These are phyloP conservation scores for Gymnobelideus leadbeateri DNA, from an alignment of 2,113 vertebrate genomes.

Conservation along the genomic window DNA sequence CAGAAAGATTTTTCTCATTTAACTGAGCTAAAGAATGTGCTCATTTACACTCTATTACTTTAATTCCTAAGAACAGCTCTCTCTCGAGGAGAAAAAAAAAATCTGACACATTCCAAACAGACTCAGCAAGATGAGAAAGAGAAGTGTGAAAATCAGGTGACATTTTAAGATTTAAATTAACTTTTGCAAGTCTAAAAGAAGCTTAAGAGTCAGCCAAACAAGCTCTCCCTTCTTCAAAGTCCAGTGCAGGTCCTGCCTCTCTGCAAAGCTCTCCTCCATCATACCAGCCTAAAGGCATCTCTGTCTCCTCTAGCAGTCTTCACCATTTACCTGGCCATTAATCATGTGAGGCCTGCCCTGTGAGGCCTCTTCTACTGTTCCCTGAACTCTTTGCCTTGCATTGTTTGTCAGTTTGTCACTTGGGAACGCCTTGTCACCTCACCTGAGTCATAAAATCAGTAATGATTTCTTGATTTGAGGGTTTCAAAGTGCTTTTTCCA, in stretches of 20 bases:
- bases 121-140: constrained; percentile 33
- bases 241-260: background rate
- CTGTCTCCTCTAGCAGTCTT: background rate
- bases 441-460: background rate
- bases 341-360: background rate
- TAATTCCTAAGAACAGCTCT: constrained; percentile 34
- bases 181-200: background rate
- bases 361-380: background rate
- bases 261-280: background rate
- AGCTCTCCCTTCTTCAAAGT: constrained; percentile 24
- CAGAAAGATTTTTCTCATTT: constrained; percentile 1
- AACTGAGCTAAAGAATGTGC: constrained; percentile 2
- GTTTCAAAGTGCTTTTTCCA: background rate
- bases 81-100: constrained; percentile 33
- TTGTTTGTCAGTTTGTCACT: background rate
- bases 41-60: constrained; percentile 24
- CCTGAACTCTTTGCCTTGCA: background rate
- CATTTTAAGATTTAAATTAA: background rate
- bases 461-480: background rate
- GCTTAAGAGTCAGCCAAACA: background rate
- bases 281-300: background rate
- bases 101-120: background rate
- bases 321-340: background rate
- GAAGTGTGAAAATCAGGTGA: background rate
- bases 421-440: background rate